Percentiles rank a stretch among this genome's conserved stretches.
These are phyloP conservation scores for Polydrusus tereticollis DNA, from an alignment of 2,888 invertebrate genomes.

Conservation along the genomic window DNA sequence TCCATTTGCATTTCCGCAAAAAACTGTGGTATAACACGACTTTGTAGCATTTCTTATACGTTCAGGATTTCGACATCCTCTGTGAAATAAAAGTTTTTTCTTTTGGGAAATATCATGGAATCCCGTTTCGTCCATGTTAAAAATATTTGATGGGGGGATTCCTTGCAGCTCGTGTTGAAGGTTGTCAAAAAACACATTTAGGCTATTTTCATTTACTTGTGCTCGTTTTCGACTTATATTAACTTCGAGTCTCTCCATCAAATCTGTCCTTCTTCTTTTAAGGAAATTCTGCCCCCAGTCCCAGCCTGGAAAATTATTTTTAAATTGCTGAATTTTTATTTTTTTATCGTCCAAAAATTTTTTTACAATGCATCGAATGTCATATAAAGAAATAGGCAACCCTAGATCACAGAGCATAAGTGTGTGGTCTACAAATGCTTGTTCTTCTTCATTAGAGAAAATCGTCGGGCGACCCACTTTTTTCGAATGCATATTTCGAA, in stretches of 20 bases:
- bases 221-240: slow-evolving; percentile 48
- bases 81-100: too few relatives aligned
- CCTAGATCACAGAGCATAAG: slow-evolving; percentile 26
- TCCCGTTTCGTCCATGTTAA: too few relatives aligned
- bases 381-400: slow-evolving; percentile 1
- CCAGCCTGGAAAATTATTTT: slow-evolving; percentile 33
- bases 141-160: too few relatives aligned
- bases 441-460: slow-evolving; percentile 24
- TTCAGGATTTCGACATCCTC: too few relatives aligned
- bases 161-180: too few relatives aligned
- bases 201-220: neutral
- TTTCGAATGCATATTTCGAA: slow-evolving; percentile 7
- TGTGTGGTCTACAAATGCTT: slow-evolving; percentile 30
- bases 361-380: neutral
- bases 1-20: too few relatives aligned
- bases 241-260: slow-evolving; percentile 49
- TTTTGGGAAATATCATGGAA: too few relatives aligned
- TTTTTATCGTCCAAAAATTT: slow-evolving; percentile 20
- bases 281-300: slow-evolving; percentile 29
- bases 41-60: too few relatives aligned
- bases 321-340: neutral
- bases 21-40: too few relatives aligned
- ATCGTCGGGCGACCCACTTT: slow-evolving; percentile 14
- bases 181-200: too few relatives aligned
- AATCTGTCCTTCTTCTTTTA: slow-evolving; percentile 23